Evolutionary conservation across 2,888 invertebrate genomes (phyloP).

Genomic region (Eudasyphora cyanicolor): DNA sequence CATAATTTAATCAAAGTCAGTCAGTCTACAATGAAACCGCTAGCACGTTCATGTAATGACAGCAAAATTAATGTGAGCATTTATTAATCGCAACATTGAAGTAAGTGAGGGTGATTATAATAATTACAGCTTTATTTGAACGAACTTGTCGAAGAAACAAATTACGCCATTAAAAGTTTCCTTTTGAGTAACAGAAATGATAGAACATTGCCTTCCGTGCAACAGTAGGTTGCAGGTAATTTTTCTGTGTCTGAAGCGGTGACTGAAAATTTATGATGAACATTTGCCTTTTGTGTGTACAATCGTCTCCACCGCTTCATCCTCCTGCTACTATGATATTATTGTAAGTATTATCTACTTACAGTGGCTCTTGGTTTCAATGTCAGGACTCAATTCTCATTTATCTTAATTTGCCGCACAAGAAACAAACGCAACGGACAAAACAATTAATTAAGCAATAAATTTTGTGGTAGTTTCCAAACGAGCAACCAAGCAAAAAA

Average conservation of each 20-base stretch:
- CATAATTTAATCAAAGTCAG: neutral
- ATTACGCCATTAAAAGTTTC: constrained; percentile 63
- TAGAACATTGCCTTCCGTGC: constrained; percentile 49
- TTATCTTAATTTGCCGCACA: constrained; percentile 58
- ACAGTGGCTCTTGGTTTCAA: constrained; percentile 37
- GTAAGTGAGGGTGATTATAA: constrained; percentile 68
- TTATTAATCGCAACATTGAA: constrained; percentile 49
- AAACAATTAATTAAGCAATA: constrained; percentile 53
- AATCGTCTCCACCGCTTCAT: neutral
- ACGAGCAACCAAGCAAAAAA: neutral
- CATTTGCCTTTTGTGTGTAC: constrained; percentile 12
- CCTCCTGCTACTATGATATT: neutral
- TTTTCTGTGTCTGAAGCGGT: constrained; percentile 36
- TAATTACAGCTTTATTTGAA: constrained; percentile 65
- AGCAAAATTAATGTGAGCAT: constrained; percentile 46
- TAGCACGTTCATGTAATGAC: neutral
- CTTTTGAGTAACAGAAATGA: constrained; percentile 33
- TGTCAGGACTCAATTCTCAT: constrained; percentile 58
- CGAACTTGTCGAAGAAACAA: constrained; percentile 59
- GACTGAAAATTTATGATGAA: constrained; percentile 55
- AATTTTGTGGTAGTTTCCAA: constrained; percentile 47
- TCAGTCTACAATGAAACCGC: neutral
- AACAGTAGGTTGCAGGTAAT: constrained; percentile 57
- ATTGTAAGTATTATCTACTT: too few species aligned
- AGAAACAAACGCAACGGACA: constrained; percentile 7